Evolutionary conservation across 2,888 invertebrate genomes (phyloP), one percentile per base, ranked within the genome.

Genomic region (Pseudococcus longispinus): DNA sequence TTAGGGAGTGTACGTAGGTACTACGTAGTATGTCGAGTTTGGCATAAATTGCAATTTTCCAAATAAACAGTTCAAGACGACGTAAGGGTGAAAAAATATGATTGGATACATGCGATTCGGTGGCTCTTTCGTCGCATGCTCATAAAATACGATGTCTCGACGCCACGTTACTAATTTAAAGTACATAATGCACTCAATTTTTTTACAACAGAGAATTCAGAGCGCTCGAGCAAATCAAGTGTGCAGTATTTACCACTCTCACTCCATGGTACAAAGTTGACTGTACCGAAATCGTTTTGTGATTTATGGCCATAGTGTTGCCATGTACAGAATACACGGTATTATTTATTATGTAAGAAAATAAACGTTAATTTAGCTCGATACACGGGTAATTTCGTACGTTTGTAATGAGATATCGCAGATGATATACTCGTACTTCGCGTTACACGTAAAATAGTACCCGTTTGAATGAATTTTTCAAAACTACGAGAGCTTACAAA

Each of bases 131-230:
- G 60, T 20, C 20, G 60, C 18, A 20, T 23, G 20, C 3, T 60
- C 60, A 65, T 65, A 65, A 65, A 65, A 65, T 65, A 65, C 65
- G 65, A 65, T 65, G 65, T 65, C 65, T 65, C 65, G 65, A 23
- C 65, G 26, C 26, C 23, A 65, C 23, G 65, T 26, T 65, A 65
- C 65, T 65, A 65, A 65, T 65, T 65, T 65, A 65, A 65, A 65
- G 26, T 26, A 65, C 65, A 65, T 26, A 65, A 65, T 11, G 65
- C 65, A 20, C 15, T 65, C 65, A 65, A 65, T 65, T 65, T 65
- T n/a, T 65, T 65, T 65, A 65, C 26, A 8, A 65, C 23, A 0
- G 65, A 51, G n/a, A 51, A 60, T 60, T 60, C 20, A 1, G 11
- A 26, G 15, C 4, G 13, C 26, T 13, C 11, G 65, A 51, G n/a